phyloP scores from a whole-genome alignment of 2,113 vertebrate genomes.

The Melanocharis versteri region DNA sequence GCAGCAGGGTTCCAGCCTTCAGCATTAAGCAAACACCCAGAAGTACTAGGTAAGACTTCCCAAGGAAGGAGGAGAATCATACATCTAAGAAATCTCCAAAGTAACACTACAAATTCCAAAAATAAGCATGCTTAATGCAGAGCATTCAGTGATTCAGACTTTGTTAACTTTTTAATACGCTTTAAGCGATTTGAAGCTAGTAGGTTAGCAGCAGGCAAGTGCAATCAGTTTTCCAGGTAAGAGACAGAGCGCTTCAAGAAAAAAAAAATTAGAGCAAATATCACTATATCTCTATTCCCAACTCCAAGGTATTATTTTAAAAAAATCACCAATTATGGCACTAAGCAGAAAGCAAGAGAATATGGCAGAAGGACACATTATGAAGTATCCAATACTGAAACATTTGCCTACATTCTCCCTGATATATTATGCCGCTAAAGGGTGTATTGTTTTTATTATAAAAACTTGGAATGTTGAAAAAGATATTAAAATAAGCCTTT shows the following conservation, averaged over 20 bases:
- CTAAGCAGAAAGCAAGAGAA: background rate
- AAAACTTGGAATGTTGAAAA: background rate
- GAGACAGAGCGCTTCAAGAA: background rate
- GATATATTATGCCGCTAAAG: background rate
- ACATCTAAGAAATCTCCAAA: background rate
- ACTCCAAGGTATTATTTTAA: background rate
- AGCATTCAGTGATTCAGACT: background rate
- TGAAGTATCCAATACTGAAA: background rate
- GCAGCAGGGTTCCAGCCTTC: background rate
- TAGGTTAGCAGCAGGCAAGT: background rate
- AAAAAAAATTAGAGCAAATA: background rate
- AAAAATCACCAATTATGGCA: background rate
- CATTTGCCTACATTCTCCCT: background rate
- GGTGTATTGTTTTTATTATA: background rate
- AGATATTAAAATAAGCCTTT: background rate
- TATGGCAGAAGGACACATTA: background rate
- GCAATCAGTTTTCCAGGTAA: background rate
- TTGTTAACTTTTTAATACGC: background rate
- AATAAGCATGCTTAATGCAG: background rate
- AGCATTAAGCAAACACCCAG: background rate
- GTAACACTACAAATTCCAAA: background rate
- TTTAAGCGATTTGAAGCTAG: background rate
- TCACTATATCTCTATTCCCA: background rate
- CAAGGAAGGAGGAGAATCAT: background rate
- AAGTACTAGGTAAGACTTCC: background rate